These are phyloP conservation scores for Pedionomus torquatus DNA, from an alignment of 2,113 vertebrate genomes.

Conservation along the genomic window DNA sequence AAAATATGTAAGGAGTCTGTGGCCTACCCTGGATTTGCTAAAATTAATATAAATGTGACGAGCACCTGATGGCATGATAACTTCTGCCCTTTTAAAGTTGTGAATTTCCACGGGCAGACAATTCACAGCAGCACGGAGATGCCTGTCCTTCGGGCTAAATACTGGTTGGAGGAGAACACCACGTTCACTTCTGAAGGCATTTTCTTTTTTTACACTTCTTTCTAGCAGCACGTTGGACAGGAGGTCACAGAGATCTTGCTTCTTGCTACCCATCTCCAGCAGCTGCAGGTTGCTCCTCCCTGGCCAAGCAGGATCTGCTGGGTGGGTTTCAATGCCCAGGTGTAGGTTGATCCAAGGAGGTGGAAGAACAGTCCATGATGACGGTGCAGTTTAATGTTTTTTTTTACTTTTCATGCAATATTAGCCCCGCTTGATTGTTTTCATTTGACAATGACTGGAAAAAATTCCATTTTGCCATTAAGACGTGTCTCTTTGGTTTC, in stretches of 20 bases:
- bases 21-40: neutral
- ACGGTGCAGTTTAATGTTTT: fast-evolving
- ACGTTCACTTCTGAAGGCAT: neutral
- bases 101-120: neutral
- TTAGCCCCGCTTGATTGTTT: neutral
- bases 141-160: fast-evolving
- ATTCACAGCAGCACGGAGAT: neutral
- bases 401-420: neutral
- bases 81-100: neutral
- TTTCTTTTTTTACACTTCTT: neutral
- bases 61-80: neutral
- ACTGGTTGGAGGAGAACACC: fast-evolving
- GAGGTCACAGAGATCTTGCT: neutral
- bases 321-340: neutral
- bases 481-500: neutral
- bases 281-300: neutral
- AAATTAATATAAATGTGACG: neutral
- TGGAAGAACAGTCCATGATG: neutral
- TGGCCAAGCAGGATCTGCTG: neutral
- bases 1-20: neutral
- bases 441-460: neutral
- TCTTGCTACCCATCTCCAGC: neutral
- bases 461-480: neutral
- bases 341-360: neutral
- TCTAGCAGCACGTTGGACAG: fast-evolving